phyloP scores from a whole-genome alignment of 2,888 invertebrate genomes.

The Julus scandinavius region DNA sequence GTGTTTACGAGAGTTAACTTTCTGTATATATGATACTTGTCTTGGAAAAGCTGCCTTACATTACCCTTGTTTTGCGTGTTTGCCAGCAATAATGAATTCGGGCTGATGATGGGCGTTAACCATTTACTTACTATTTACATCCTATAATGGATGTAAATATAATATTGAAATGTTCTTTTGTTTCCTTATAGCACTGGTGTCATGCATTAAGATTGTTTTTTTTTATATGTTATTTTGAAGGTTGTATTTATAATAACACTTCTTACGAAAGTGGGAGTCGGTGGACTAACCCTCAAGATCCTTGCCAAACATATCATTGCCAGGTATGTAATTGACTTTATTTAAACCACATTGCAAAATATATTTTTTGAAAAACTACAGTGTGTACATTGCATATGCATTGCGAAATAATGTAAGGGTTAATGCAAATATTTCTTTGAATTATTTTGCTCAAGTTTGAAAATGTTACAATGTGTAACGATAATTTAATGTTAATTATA shows the following conservation, averaged over 20 bases:
- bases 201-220: slow-evolving; percentile 12
- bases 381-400: no score
- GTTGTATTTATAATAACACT: slow-evolving; percentile 81
- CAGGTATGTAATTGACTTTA: slow-evolving; percentile 59
- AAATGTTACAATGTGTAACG: no score
- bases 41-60: not conserved
- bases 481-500: no score
- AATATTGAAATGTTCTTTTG: not conserved
- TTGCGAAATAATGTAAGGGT: not conserved
- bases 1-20: not conserved
- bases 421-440: not conserved
- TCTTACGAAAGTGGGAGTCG: slow-evolving; percentile 82
- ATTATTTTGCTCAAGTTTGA: no score
- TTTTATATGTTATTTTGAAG: slow-evolving; percentile 66
- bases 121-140: not conserved
- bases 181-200: not conserved
- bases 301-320: slow-evolving; percentile 62
- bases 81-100: not conserved
- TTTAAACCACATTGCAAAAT: slow-evolving; percentile 8
- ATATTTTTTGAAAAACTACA: not conserved
- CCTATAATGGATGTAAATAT: not conserved
- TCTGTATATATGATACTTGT: not conserved
- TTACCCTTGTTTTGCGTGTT: not conserved
- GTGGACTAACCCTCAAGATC: slow-evolving; percentile 74
- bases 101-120: not conserved